Evolutionary conservation across 1,140 invertebrate genomes (phyloP), one percentile per base, ranked within the genome.

Genomic region (Drosophila sturtevanti): DNA sequence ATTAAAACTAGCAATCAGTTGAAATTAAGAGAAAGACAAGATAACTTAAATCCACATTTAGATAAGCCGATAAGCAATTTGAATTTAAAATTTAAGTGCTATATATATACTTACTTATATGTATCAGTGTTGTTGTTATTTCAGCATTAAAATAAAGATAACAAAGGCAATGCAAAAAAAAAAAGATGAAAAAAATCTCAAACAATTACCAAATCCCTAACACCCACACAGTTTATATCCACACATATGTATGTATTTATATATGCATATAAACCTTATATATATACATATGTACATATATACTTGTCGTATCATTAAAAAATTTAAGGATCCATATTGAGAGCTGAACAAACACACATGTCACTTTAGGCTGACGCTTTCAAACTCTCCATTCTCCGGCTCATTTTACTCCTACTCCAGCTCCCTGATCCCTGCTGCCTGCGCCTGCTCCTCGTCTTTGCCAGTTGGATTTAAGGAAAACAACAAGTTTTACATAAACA

Each of bases 261-360:
- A 21, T 18, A 7, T 52, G 22, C 2, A 24, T 22, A 2, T 51
- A 52, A 52, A 24, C 1, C 11, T 21, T 12, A 52, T 21, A 3
- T 14, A 12, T 11, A 31, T n/a, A 54, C 52, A 4, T 10, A 48
- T 4, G 0, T 18, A 21, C 24, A 35, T 5, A 7, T 37, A 37
- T n/a, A 41, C 35, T 44, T 41, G 37, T 16, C 60, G 41, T 62
- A 48, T 56, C 54, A 56, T 56, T 56, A 56, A 56, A 31, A 56
- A 56, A 56, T 56, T 56, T 56, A 27, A 56, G 31, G 10, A 56
- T 56, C 54, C 54, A 48, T 48, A 48, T 48, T 48, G 41, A 48
- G 41, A 48, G 41, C 41, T 5, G 11, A 56, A 56, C 35, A 56
- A 56, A 34, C 54, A 27, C 54, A 56, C 54, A 56, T 56, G 54